Evolutionary conservation across 1,140 invertebrate genomes (phyloP), one percentile per base, ranked within the genome.

Genomic region (Drosophila elegans): DNA sequence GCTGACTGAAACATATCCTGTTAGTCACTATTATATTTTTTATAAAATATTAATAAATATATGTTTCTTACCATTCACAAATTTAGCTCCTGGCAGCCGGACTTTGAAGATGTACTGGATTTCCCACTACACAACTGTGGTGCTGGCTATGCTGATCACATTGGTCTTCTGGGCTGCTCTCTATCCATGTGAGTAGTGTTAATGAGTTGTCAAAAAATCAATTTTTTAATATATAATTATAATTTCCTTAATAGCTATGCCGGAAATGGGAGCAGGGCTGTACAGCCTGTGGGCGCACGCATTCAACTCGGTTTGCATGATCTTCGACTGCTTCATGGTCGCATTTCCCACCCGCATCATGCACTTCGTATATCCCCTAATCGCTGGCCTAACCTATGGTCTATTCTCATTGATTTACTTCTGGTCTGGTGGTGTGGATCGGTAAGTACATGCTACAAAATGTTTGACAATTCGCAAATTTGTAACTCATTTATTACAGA

Each of bases 341-440:
- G 94, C 93, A 3, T 94, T 96, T 74, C 96, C 96, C 1, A 94
- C 95, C 9, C 92, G 94, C 12, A 63, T 97, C 9, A 92, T 94
- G 11, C 95, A 96, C 85, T 94, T 95, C 79, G 95, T 96, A 91
- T 95, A 96, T 92, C 94, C 95, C 2, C 79, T 96, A 0, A 75
- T 93, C 3, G 93, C 95, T 74, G 94, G 94, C 1, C 52, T 94
- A 0, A 75, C 92, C 3, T 98, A 97, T 83, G 80, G 95, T 0
- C 27, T 95, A 5, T 97, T 97, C 86, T 95, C 94, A 2, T 71
- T 95, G 0, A 93, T 96, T 32, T 97, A 97, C 91, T 97, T 95
- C 82, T 73, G 91, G 4, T 93, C 94, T 27, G 97, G 96, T 13
- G 97, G 96, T 27, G 93, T 93, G 0, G 94, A 95, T 76, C 93